Base-by-base conservation (phyloP, 2,888 invertebrate species). In the Holacanthella duospinosa region DNA sequence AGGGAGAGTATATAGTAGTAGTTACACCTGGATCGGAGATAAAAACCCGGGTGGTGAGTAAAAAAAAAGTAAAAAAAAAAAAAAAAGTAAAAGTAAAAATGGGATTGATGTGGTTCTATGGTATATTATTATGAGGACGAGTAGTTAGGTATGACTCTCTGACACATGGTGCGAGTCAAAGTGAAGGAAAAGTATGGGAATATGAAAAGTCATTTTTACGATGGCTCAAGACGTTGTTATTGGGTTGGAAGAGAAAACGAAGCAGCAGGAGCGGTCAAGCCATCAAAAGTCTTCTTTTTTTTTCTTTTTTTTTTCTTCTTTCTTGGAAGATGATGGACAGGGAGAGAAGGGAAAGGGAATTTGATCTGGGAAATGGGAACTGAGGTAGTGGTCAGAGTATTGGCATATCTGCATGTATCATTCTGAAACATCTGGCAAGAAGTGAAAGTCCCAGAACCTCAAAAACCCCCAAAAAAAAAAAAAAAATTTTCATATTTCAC, bases 201-300 rank as follows among this genome's bases (percentile, higher is more conserved):
- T 70, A 70, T 71, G 67, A 70, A 71, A 70, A 70, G 64, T 70
- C 70, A 70, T 71, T 70, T 71, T 71, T 71, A 71, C 69, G 69
- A 70, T 61, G 67, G 62, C 67, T 65, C 66, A 67, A 70, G 64
- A 67, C 63, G 68, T 68, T 60, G 3, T 16, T 26, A 66, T n/a
- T n/a, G n/a, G n/a, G n/a, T n/a, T n/a, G n/a, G n/a, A n/a, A 68
- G 66, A 64, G 62, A 66, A 71, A 68, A 69, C 68, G 69, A 69
- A 71, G 69, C 68, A 60, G n/a, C n/a, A n/a, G n/a, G n/a, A 70
- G 69, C 68, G 68, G 71, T 69, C 70, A 71, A 69, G 68, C 66
- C 68, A 70, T 70, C 68, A 70, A 71, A 71, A 67, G 63, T 48
- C 62, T 63, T 54, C 61, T 56, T 53, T 63, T n/a, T n/a, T n/a